A percentile compares a stretch with the other conserved stretches of the same genome.
Evolutionary conservation across 2,113 vertebrate genomes (phyloP).

Genomic region (Thamnophis sirtalis): DNA sequence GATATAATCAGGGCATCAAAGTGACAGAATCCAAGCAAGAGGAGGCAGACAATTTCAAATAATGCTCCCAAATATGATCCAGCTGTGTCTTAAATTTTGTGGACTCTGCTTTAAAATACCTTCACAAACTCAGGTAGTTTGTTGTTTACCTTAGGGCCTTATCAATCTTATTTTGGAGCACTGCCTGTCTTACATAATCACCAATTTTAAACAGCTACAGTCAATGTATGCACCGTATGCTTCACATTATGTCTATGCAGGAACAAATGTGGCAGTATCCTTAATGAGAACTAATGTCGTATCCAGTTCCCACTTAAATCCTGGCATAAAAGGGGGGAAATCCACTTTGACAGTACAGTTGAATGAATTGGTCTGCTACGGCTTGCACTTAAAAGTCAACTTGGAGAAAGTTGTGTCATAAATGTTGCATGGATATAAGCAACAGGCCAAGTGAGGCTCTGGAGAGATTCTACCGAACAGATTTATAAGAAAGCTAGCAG

Average conservation of each 20-base stretch:
- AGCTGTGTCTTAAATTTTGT: background rate
- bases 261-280: background rate
- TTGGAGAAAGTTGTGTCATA: background rate
- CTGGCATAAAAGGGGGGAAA: background rate
- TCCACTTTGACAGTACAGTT: background rate
- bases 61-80: background rate
- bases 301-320: background rate
- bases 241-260: background rate
- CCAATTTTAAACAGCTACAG: background rate
- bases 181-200: background rate
- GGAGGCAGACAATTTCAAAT: background rate
- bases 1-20: no score
- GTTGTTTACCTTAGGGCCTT: background rate
- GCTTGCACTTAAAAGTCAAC: background rate
- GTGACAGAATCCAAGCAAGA: background rate
- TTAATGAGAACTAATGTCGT: background rate
- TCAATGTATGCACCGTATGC: background rate
- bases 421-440: background rate
- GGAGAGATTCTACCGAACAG: background rate
- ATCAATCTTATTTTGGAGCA: background rate
- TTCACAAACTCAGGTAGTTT: background rate
- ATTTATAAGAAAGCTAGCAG: background rate
- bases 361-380: background rate
- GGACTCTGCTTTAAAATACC: background rate
- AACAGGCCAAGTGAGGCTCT: background rate